Evolutionary conservation across 53 echinoderm and acorn worm species (phyloP).

Genomic region (Echinometra lucunter): DNA sequence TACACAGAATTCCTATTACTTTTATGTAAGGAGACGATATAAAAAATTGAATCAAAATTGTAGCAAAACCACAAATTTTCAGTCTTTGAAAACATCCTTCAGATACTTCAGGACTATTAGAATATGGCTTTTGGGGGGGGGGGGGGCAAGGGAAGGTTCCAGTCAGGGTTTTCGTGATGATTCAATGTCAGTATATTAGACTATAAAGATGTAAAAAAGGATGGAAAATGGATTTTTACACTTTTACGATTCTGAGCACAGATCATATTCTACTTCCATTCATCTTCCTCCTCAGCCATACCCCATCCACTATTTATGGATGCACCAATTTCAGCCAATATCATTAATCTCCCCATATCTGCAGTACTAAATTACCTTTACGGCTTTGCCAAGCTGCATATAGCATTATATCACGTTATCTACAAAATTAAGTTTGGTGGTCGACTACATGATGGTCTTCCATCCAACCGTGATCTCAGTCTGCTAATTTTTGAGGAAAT

Average conservation of each 20-base stretch:
- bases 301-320: slow-evolving; percentile 24
- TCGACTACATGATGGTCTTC: neutral
- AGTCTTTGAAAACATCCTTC: neutral
- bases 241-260: neutral
- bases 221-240: neutral
- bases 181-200: neutral
- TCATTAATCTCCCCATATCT: slow-evolving; percentile 35
- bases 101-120: neutral
- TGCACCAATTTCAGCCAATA: slow-evolving; percentile 44
- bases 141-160: neutral
- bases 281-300: neutral
- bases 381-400: slow-evolving; percentile 11
- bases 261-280: neutral
- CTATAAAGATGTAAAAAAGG: neutral
- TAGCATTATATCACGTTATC: slow-evolving; percentile 42
- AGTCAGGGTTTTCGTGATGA: neutral
- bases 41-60: neutral
- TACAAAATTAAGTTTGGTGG: slow-evolving; percentile 32
- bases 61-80: neutral
- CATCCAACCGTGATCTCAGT: neutral
- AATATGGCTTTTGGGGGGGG: neutral
- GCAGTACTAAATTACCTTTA: slow-evolving; percentile 32
- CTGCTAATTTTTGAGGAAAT: slow-evolving; percentile 30
- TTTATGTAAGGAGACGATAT: neutral
- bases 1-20: too few relatives aligned